Conservation (phyloP, 2,888 invertebrate genomes). For the Spodoptera exigua region DNA sequence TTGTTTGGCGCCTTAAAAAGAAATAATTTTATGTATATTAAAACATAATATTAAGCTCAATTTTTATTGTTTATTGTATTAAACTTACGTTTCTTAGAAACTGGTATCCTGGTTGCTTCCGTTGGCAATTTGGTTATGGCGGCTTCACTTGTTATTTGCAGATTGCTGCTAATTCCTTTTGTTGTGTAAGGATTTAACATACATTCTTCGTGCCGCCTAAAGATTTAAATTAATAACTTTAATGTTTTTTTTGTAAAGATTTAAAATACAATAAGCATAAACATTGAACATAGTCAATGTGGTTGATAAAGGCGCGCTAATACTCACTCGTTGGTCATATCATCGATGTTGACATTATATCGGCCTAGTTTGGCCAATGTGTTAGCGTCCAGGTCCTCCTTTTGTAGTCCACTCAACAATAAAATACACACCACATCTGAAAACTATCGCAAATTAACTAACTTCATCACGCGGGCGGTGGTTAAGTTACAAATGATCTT, state of each 20-base stretch:
- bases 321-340: constrained; percentile 79
- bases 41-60: not conserved
- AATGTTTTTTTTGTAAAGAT: too few relatives aligned
- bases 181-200: constrained; percentile 23
- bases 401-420: constrained; percentile 81
- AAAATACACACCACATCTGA: constrained; percentile 84
- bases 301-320: constrained; percentile 37
- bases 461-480: constrained; percentile 22
- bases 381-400: constrained; percentile 77
- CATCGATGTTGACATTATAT: constrained; percentile 77
- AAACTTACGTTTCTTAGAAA: constrained; percentile 31
- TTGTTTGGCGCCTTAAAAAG: constrained; percentile 34
- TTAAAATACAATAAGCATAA: not conserved
- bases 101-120: constrained; percentile 17
- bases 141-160: not conserved
- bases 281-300: constrained; percentile 2
- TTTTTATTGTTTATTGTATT: constrained; percentile 11
- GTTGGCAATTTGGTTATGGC: constrained; percentile 21
- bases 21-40: constrained; percentile 30
- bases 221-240: constrained; percentile 9
- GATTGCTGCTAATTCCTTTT: constrained; percentile 4
- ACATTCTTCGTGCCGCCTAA: constrained; percentile 59
- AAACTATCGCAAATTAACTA: constrained; percentile 64
- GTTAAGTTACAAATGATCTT: constrained; percentile 15
- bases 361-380: constrained; percentile 75